Evolutionary conservation across 1,140 invertebrate species (phyloP).

Genomic region (Drosophila kikkawai): DNA sequence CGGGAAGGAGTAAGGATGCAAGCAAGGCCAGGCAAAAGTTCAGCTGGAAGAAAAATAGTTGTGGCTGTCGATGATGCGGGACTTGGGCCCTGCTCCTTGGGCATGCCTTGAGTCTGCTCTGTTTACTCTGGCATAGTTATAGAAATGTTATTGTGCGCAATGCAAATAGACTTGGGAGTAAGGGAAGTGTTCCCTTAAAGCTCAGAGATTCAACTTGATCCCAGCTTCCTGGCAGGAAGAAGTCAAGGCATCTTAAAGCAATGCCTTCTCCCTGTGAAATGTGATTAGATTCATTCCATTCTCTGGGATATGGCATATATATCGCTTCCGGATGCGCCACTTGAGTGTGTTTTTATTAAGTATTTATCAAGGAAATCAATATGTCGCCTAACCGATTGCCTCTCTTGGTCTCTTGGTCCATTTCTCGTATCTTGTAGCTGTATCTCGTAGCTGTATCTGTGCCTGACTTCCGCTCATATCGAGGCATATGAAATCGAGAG

Average conservation of each 20-base stretch:
- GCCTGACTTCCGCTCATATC: slow-evolving; percentile 55
- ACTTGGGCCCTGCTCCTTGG: neutral
- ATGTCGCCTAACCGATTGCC: slow-evolving; percentile 52
- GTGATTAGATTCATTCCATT: slow-evolving; percentile 16
- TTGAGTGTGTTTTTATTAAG: slow-evolving; percentile 71
- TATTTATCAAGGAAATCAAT: slow-evolving; percentile 77
- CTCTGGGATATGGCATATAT: slow-evolving; percentile 7
- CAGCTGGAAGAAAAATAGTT: slow-evolving; percentile 57
- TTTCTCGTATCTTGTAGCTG: slow-evolving; percentile 12
- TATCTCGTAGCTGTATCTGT: slow-evolving; percentile 14
- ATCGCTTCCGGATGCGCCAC: slow-evolving; percentile 36
- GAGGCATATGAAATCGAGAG: slow-evolving; percentile 58
- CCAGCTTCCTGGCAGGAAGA: slow-evolving; percentile 1
- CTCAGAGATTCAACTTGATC: neutral
- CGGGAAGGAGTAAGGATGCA: neutral
- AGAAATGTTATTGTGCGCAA: slow-evolving; percentile 55
- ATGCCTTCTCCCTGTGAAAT: neutral
- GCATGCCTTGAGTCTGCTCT: slow-evolving; percentile 12
- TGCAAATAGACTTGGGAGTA: slow-evolving; percentile 33
- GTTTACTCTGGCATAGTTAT: slow-evolving; percentile 55
- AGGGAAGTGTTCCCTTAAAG: slow-evolving; percentile 6
- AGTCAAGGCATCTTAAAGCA: slow-evolving; percentile 17
- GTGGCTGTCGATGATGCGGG: slow-evolving; percentile 50
- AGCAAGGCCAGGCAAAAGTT: slow-evolving; percentile 29
- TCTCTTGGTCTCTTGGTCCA: slow-evolving; percentile 19